Evolutionary conservation across 2,797 vertebrate species (phyloP), one percentile per base, ranked within the genome.

Genomic region (Enteromius trimaculatus): DNA sequence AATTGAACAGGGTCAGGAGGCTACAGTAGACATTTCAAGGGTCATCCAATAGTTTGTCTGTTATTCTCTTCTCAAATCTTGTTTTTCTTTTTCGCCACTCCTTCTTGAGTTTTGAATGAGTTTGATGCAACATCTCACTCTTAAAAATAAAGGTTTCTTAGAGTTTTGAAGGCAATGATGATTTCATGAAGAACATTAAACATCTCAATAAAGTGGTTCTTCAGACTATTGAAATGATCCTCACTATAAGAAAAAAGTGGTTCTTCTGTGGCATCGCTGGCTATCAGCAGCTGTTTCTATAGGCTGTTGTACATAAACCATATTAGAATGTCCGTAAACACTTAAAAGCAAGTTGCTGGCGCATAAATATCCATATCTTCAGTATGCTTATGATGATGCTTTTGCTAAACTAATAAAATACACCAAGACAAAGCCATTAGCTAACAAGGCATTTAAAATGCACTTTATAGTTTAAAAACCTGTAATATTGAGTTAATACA

Each of bases 1-100:
- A 88, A 71, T 90, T 82, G 86, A 55, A 81, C 80, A 55, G 68
- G 77, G 62, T 74, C 77, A 66, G 19, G 65, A 44, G 79, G 34
- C 29, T 23, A 80, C 69, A 70, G 81, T 83, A 39, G 42, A 77
- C 16, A 77, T 16, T 39, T 31, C 17, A 53, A 42, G 23, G 49
- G 23, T 77, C 80, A 62, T 81, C 72, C 26, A 16, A 70, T 77
- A 65, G 77, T 44, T 69, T 68, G 44, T 39, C 21, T n/a, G 58
- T 78, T 77, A 60, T 51, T 60, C 71, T 79, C 29, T 69, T 64
- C 21, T 72, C 60, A 49, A 23, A 39, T 62, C 44, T n/a, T 37
- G 70, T 80, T 23, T 77, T 82, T 79, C 42, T 49, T 64, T 55
- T 49, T 64, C 13, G 44, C 13, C 53, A 44, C 70, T 65, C 2